A percentile compares a stretch with the other conserved stretches of the same genome.
These are phyloP conservation scores for Drosophila incognita DNA, from an alignment of 2,888 invertebrate species.

Conservation along the genomic window DNA sequence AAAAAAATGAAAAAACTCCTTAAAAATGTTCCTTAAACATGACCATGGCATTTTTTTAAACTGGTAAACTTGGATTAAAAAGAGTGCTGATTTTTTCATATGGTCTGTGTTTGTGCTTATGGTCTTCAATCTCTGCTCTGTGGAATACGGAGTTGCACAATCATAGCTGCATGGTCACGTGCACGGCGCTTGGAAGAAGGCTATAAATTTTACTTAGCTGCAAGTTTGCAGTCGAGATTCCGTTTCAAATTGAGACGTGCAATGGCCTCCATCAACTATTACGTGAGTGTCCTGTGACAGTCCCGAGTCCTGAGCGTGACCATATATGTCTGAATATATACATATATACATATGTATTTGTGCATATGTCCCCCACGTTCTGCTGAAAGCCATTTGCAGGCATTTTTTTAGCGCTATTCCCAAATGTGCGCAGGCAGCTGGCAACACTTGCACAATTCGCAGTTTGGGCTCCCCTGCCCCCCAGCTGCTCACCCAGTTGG, in stretches of 20 bases:
- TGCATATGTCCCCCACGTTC: constrained; percentile 32
- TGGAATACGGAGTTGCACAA: constrained; percentile 16
- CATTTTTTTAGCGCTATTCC: constrained; percentile 52
- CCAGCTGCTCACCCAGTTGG: background rate
- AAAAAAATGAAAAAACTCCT: background rate
- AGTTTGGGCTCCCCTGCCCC: background rate
- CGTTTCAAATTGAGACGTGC: constrained; percentile 59
- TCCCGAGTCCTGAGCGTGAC: constrained; percentile 29
- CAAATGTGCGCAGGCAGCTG: constrained; percentile 41
- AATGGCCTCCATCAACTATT: constrained; percentile 68
- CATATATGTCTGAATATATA: constrained; percentile 17
- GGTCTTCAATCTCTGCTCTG: constrained; percentile 41
- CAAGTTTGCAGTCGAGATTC: constrained; percentile 76
- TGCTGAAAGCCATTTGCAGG: constrained; percentile 57
- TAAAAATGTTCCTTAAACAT: background rate
- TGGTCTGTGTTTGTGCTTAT: constrained; percentile 1
- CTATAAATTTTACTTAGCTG: constrained; percentile 74
- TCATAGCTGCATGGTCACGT: constrained; percentile 74
- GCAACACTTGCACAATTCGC: constrained; percentile 16
- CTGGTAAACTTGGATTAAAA: background rate
- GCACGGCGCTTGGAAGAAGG: constrained; percentile 40
- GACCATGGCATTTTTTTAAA: background rate
- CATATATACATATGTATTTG: background rate
- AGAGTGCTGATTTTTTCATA: background rate
- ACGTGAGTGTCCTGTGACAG: constrained; percentile 52